Evolutionary conservation across 2,888 invertebrate genomes (phyloP).

Genomic region (Scaptodrosophila latifasciaeformis): DNA sequence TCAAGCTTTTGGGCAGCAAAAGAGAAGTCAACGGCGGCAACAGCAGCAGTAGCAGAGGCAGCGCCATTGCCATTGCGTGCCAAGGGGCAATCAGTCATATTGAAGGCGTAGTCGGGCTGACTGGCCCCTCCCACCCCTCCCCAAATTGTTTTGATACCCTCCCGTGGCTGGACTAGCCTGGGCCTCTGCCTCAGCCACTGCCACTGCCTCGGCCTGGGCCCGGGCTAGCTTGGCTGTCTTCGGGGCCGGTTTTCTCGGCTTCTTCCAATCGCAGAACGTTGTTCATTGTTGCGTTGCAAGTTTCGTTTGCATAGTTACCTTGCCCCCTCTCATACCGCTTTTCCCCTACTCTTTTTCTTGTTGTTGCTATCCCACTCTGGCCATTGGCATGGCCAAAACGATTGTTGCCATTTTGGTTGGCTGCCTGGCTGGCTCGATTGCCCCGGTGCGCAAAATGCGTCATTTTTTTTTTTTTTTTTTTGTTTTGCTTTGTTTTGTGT

Average conservation of each 20-base stretch:
- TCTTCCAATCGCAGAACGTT: slow-evolving; percentile 66
- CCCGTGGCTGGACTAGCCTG: slow-evolving; percentile 5
- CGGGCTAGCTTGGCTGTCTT: too few relatives aligned
- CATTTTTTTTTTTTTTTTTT: slow-evolving; percentile 22
- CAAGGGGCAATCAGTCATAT: slow-evolving; percentile 64
- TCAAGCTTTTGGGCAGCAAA: neutral
- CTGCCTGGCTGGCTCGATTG: too few relatives aligned
- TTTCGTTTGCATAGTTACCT: slow-evolving; percentile 23
- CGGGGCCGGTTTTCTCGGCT: slow-evolving; percentile 46
- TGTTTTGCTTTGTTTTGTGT: too few relatives aligned
- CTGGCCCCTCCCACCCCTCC: too few relatives aligned
- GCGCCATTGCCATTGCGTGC: slow-evolving; percentile 57
- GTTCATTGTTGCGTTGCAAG: slow-evolving; percentile 37
- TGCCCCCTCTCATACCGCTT: slow-evolving; percentile 1
- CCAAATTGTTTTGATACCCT: too few relatives aligned
- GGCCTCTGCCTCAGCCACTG: slow-evolving; percentile 1
- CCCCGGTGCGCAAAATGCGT: slow-evolving; percentile 46
- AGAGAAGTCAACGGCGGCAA: slow-evolving; percentile 17
- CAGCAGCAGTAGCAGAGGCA: slow-evolving; percentile 2
- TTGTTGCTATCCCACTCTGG: slow-evolving; percentile 3
- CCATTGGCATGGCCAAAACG: slow-evolving; percentile 14
- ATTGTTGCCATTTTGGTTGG: slow-evolving; percentile 57
- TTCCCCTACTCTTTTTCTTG: neutral
- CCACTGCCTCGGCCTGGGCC: neutral
- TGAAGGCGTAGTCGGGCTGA: slow-evolving; percentile 57